These are phyloP conservation scores for Cairina moschata DNA, from an alignment of 2,113 vertebrate species.

Conservation along the genomic window DNA sequence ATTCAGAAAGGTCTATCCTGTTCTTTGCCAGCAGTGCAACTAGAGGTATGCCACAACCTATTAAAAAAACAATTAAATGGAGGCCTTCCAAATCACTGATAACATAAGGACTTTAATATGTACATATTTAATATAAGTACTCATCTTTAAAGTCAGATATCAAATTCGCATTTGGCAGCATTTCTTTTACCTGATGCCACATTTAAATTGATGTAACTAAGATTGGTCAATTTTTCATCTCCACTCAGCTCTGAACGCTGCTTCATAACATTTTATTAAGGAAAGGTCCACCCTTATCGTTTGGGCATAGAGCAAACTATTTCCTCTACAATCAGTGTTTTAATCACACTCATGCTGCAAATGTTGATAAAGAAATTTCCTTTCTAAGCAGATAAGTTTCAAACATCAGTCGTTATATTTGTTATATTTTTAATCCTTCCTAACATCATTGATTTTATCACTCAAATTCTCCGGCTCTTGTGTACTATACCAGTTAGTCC, in stretches of 20 bases:
- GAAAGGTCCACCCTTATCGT: not conserved
- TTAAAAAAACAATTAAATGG: accelerated
- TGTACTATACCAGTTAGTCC: not conserved
- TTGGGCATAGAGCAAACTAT: not conserved
- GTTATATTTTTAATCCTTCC: not conserved
- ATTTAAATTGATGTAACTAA: not conserved
- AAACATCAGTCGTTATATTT: not conserved
- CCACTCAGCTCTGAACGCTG: not conserved
- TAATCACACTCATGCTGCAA: not conserved
- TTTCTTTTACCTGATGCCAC: not conserved
- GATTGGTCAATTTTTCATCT: not conserved
- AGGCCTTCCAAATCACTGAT: not conserved
- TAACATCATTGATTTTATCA: not conserved
- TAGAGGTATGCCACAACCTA: no score
- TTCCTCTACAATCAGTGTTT: not conserved
- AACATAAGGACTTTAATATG: not conserved
- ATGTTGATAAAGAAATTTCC: not conserved
- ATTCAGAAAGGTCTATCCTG: not conserved
- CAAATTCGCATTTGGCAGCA: not conserved
- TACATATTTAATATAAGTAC: not conserved
- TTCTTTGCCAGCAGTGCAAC: not conserved
- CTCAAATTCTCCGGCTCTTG: not conserved
- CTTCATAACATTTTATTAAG: not conserved
- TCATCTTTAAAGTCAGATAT: not conserved
- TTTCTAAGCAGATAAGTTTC: not conserved